Percentiles rank a stretch among this genome's conserved stretches.
Conservation (phyloP, 2,888 invertebrate species). For the Carterocephalus palaemon region DNA sequence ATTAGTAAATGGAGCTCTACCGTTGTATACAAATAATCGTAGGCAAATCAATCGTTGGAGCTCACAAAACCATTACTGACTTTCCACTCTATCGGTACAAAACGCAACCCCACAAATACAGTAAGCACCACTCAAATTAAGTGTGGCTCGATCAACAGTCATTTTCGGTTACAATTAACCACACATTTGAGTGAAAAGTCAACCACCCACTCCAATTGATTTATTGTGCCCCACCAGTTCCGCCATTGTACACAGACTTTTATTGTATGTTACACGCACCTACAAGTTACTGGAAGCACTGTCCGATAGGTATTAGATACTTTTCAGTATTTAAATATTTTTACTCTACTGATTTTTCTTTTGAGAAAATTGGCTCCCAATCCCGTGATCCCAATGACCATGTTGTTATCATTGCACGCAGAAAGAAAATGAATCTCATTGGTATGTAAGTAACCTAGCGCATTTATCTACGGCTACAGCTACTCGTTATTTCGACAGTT, state of each 20-base stretch:
- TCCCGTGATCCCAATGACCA: too few species aligned
- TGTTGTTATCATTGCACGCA: too few species aligned
- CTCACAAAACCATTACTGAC: constrained; percentile 65
- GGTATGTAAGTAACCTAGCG: too few species aligned
- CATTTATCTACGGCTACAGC: too few species aligned
- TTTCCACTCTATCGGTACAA: constrained; percentile 51
- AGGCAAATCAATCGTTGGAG: constrained; percentile 66
- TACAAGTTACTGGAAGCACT: constrained; percentile 39
- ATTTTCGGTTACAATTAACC: constrained; percentile 80
- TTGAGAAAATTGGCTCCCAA: too few species aligned
- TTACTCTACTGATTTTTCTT: too few species aligned
- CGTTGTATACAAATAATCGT: constrained; percentile 23
- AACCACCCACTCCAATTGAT: constrained; percentile 80
- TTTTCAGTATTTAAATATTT: too few species aligned
- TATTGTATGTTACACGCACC: constrained; percentile 42
- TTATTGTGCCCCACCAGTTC: constrained; percentile 74
- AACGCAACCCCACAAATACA: constrained; percentile 55
- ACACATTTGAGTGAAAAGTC: constrained; percentile 80
- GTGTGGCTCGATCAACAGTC: constrained; percentile 79
- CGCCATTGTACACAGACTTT: constrained; percentile 70
- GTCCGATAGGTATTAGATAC: constrained; percentile 5
- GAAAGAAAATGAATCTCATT: too few species aligned
- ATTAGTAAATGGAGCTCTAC: too few species aligned
- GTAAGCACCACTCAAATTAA: constrained; percentile 78
- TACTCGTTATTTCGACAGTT: too few species aligned